Percentiles rank a stretch among this genome's conserved stretches.
Evolutionary conservation across 1,140 invertebrate genomes (phyloP).

Genomic region (Drosophila nikananu): DNA sequence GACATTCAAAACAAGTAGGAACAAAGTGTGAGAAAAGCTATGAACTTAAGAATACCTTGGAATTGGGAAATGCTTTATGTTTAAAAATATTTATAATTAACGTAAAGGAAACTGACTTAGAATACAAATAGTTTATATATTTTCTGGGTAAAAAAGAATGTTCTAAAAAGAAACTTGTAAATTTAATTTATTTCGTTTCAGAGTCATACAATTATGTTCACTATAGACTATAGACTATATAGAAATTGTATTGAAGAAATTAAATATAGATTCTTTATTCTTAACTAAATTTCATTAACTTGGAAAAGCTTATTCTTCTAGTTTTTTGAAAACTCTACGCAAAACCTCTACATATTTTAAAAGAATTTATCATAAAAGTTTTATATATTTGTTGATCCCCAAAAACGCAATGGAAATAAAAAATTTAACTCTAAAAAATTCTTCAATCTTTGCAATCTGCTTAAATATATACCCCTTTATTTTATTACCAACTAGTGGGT

Average conservation of each 20-base stretch:
- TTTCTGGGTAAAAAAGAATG: neutral
- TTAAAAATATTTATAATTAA: neutral
- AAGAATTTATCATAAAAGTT: neutral
- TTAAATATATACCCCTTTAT: neutral
- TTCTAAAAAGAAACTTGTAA: neutral
- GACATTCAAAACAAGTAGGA: constrained; percentile 58
- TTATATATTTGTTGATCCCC: neutral
- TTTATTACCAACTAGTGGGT: constrained; percentile 13
- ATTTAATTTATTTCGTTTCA: neutral
- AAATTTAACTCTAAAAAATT: neutral
- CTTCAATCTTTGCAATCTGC: neutral
- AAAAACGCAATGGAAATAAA: accelerated
- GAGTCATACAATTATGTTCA: neutral
- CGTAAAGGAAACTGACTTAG: too few relatives aligned
- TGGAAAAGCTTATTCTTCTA: neutral
- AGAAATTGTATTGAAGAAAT: neutral
- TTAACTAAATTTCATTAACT: too few relatives aligned
- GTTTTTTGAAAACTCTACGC: neutral
- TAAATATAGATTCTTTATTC: neutral
- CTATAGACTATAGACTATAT: too few relatives aligned
- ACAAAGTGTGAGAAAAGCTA: too few relatives aligned
- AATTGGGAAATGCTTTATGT: neutral
- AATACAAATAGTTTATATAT: neutral
- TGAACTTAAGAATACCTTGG: constrained; percentile 2
- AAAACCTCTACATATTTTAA: neutral